Evolutionary conservation across 1,140 invertebrate species (phyloP), one percentile per base, ranked within the genome.

Genomic region (Saxidomus purpurata): DNA sequence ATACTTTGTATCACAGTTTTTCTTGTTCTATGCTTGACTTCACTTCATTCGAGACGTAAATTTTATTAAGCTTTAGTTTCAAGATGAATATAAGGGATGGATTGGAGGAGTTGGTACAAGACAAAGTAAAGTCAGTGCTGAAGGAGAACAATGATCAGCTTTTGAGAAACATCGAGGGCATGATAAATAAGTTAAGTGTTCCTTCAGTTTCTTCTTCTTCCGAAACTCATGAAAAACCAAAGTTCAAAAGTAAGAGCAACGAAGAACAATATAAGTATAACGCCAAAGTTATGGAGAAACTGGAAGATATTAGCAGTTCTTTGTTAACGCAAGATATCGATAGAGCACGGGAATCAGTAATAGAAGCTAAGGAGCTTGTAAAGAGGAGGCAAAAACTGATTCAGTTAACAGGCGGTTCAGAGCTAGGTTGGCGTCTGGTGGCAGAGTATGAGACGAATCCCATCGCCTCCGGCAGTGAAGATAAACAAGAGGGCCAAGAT

Each of bases 191-290:
- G 77, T 55, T 80, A 80, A 80, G 43, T 80, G 76, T 31, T n/a
- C n/a, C n/a, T n/a, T 9, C 19, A 11, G 8, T 22, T 80, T 25
- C 49, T 80, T 80, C 43, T 80, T 22, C 3, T 25, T 77, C 74
- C 22, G 36, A 31, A 15, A 52, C 25, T 15, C 47, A 3, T 19
- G 77, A 52, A 52, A 36, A 28, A 31, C 22, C 22, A 4, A 80
- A 80, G 55, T 55, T 55, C 31, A 55, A 80, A 59, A 31, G 74
- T 25, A 77, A 77, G n/a, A 80, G 49, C 36, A 80, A 80, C 36
- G 77, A 80, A 52, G 77, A 80, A n/a, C 77, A 80, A 80, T 80
- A 9, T 55, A 80, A 55, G n/a, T 17, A 31, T 36, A 80, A 80
- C 55, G 6, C 77, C 0, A 80, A 55, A 25, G 77, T 80, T 47